Percentiles rank a stretch among this genome's conserved stretches.
Evolutionary conservation across 2,797 vertebrate genomes (phyloP).

Genomic region (Florisuga fusca): DNA sequence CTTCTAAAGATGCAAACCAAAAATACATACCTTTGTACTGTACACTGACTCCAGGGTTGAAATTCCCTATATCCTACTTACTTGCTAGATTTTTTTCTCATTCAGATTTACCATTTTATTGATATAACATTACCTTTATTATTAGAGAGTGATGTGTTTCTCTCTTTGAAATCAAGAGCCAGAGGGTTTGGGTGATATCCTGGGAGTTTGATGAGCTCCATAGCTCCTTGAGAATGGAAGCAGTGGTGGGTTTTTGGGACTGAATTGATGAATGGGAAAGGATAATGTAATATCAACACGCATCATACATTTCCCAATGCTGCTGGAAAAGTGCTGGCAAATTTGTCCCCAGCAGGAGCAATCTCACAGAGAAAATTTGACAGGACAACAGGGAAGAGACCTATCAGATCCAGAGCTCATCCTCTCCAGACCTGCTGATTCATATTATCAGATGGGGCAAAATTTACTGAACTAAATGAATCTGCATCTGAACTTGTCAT

Average conservation of each 20-base stretch:
- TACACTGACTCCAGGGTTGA: neutral
- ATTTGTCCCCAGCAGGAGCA: neutral
- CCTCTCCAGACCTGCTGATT: neutral
- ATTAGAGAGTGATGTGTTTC: neutral
- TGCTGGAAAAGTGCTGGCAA: neutral
- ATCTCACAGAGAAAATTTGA: neutral
- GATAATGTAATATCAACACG: neutral
- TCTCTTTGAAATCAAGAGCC: neutral
- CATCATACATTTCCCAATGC: neutral
- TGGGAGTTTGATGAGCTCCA: neutral
- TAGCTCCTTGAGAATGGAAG: neutral
- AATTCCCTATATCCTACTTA: neutral
- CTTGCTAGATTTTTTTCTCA: rapidly evolving
- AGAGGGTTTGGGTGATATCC: neutral
- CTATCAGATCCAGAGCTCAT: neutral
- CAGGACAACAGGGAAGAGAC: neutral
- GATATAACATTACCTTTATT: neutral
- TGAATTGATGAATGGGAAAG: neutral
- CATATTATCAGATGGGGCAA: neutral
- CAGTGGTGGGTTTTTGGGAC: neutral
- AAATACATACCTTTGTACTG: neutral
- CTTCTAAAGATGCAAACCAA: neutral
- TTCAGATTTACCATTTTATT: neutral
- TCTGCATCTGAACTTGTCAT: neutral
- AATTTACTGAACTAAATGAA: neutral